A percentile compares a stretch with the other conserved stretches of the same genome.
phyloP scores from a whole-genome alignment of 2,888 invertebrate genomes.

The Axea sp. region DNA sequence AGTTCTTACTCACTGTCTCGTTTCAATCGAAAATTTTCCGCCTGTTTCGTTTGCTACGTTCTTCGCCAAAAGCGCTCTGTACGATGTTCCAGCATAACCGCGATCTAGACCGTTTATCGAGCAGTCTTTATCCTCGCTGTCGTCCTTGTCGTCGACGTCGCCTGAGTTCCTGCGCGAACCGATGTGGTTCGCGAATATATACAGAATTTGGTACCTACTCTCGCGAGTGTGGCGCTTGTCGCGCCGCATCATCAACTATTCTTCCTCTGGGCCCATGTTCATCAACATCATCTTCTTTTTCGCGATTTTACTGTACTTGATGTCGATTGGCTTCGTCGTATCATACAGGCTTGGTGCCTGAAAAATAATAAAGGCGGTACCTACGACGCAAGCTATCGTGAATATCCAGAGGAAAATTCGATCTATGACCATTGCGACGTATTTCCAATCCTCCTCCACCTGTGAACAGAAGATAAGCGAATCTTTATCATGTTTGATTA shows the following conservation, averaged over 20 bases:
- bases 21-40: constrained; percentile 7
- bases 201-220: constrained; percentile 54
- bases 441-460: constrained; percentile 99
- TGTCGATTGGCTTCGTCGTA: constrained; percentile 92
- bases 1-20: constrained; percentile 63
- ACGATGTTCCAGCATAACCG: constrained; percentile 37
- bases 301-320: constrained; percentile 93
- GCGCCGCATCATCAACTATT: constrained; percentile 77
- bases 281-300: constrained; percentile 93
- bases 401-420: constrained; percentile 97
- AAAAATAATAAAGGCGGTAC: constrained; percentile 92
- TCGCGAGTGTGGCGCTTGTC: constrained; percentile 56
- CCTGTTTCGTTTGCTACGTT: constrained; percentile 18
- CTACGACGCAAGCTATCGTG: constrained; percentile 94
- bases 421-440: constrained; percentile 97
- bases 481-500: too few relatives aligned
- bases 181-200: constrained; percentile 32
- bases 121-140: constrained; percentile 36
- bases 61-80: constrained; percentile 43
- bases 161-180: constrained; percentile 44
- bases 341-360: constrained; percentile 96
- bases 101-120: constrained; percentile 34
- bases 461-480: constrained; percentile 80
- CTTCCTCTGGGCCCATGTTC: constrained; percentile 90
- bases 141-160: constrained; percentile 55